A percentile compares a stretch with the other conserved stretches of the same genome.
phyloP scores from a whole-genome alignment of 2,888 invertebrate species.

The Parapristionchus giblindavisi region DNA sequence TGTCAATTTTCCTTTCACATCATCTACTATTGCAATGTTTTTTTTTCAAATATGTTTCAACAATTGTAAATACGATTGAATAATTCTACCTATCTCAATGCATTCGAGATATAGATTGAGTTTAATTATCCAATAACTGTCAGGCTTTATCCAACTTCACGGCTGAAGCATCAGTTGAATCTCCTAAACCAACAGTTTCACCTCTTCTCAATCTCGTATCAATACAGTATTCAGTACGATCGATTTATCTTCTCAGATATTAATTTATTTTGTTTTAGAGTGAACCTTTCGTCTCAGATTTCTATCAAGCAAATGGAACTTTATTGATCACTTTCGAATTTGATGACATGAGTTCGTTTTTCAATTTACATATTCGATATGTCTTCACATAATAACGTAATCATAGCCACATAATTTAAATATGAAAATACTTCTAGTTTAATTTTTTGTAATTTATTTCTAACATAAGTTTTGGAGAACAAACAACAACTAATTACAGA shows the following conservation, averaged over 20 bases:
- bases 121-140: no score
- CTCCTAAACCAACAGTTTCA: constrained; percentile 16
- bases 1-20: no score
- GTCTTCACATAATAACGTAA: no score
- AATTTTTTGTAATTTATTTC: background rate
- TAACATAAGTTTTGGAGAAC: constrained; percentile 26
- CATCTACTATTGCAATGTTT: no score
- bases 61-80: background rate
- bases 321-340: constrained; percentile 53
- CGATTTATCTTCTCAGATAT: background rate
- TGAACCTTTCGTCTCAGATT: constrained; percentile 40
- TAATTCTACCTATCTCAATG: background rate
- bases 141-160: constrained; percentile 18
- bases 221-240: constrained; percentile 14
- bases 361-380: background rate
- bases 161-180: constrained; percentile 4
- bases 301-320: constrained; percentile 59
- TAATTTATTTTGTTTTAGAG: constrained; percentile 4
- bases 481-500: no score
- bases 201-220: background rate
- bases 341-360: constrained; percentile 41
- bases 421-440: background rate
- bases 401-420: background rate
- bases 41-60: no score
- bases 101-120: no score